Evolutionary conservation across 2,888 invertebrate genomes (phyloP).

Genomic region (Adelognathus sp.): DNA sequence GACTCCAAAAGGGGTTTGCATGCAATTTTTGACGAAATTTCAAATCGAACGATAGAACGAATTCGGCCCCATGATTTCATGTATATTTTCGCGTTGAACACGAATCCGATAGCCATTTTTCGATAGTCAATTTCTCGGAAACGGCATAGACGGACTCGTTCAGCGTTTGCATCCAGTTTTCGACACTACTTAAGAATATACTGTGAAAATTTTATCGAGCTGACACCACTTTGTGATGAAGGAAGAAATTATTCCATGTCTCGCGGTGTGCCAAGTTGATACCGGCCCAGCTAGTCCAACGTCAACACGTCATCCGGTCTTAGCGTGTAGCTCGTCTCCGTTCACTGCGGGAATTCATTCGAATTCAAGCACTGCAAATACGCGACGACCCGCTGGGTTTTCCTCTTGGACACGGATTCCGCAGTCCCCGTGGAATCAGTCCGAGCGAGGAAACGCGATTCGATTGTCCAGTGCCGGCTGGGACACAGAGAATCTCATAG

Average conservation of each 20-base stretch:
- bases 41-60: too few species aligned
- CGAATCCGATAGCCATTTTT: too few species aligned
- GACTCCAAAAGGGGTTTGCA: too few species aligned
- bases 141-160: too few species aligned
- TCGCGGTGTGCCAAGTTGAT: not conserved
- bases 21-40: too few species aligned
- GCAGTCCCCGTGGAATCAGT: not conserved
- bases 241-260: not conserved
- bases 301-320: not conserved
- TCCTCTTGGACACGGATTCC: not conserved
- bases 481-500: constrained; percentile 20
- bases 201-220: too few species aligned
- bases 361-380: constrained; percentile 38
- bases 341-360: not conserved
- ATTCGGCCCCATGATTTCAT: too few species aligned
- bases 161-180: too few species aligned
- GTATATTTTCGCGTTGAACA: too few species aligned
- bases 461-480: constrained; percentile 18
- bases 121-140: too few species aligned
- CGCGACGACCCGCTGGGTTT: not conserved
- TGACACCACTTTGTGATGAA: not conserved
- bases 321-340: not conserved
- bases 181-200: too few species aligned
- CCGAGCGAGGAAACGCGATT: constrained; percentile 27
- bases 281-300: not conserved